These are phyloP conservation scores for Rhizoglyphus robini DNA, from an alignment of 1,140 invertebrate genomes.

Conservation along the genomic window DNA sequence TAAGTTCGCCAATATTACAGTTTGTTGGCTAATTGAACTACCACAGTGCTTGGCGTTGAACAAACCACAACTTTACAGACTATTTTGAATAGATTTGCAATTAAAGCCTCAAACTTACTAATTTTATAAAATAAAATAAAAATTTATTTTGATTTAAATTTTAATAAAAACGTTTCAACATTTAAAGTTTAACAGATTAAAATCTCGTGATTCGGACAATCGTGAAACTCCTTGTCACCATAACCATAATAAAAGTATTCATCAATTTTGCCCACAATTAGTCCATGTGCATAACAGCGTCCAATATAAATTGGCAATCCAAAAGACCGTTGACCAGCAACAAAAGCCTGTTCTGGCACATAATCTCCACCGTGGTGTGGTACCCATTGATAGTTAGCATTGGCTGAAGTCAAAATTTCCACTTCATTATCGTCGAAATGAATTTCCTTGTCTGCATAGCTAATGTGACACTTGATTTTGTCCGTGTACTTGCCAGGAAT, in stretches of 20 bases:
- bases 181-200: neutral
- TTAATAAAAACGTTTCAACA: too few species aligned
- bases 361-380: slow-evolving; percentile 2
- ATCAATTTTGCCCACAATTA: slow-evolving; percentile 11
- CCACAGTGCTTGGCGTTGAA: too few species aligned
- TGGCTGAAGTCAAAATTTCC: neutral
- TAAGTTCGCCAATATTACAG: too few species aligned
- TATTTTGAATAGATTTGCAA: too few species aligned
- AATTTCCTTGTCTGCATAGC: slow-evolving; percentile 6
- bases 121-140: too few species aligned
- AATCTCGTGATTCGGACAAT: neutral
- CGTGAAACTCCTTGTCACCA: neutral
- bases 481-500: slow-evolving; percentile 7
- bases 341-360: slow-evolving; percentile 3
- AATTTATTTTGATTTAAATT: too few species aligned
- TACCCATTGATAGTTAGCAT: neutral
- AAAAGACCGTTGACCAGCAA: neutral
- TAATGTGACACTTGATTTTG: neutral
- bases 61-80: too few species aligned
- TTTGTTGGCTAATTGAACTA: too few species aligned
- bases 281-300: neutral
- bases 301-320: slow-evolving; percentile 6
- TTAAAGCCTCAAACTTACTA: too few species aligned
- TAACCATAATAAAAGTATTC: slow-evolving; percentile 6
- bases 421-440: neutral